Conservation (phyloP, 2,113 vertebrate genomes). For the Coracopsis vasa region DNA sequence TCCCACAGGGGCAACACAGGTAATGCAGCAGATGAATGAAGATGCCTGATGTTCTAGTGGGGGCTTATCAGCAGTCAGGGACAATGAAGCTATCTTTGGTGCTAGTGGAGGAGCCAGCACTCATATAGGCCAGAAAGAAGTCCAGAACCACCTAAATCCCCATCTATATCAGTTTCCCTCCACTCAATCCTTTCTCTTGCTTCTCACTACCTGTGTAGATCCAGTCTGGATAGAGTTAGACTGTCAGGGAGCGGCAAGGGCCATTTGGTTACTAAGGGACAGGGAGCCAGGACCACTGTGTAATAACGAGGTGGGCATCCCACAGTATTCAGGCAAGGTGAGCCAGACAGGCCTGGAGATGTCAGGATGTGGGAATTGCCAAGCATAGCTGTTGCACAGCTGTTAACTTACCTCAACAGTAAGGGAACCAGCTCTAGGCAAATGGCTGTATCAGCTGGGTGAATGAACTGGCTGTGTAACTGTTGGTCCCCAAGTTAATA, state of each 20-base stretch:
- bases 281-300: not conserved
- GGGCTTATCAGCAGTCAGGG: not conserved
- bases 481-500: not conserved
- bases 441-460: not conserved
- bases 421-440: not conserved
- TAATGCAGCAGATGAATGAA: not conserved
- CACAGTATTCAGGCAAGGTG: not conserved
- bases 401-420: not conserved
- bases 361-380: not conserved
- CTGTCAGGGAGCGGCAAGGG: not conserved
- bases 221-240: not conserved
- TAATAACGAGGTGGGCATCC: not conserved
- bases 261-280: not conserved
- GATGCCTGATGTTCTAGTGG: not conserved
- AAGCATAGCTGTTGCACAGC: not conserved
- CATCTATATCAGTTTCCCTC: not conserved
- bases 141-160: not conserved
- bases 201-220: not conserved
- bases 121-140: not conserved
- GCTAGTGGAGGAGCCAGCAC: not conserved
- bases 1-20: not conserved
- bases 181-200: not conserved
- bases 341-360: not conserved
- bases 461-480: not conserved
- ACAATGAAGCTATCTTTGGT: not conserved